Evolutionary conservation across 1,140 invertebrate species (phyloP).

Genomic region (Vanessa atalanta): DNA sequence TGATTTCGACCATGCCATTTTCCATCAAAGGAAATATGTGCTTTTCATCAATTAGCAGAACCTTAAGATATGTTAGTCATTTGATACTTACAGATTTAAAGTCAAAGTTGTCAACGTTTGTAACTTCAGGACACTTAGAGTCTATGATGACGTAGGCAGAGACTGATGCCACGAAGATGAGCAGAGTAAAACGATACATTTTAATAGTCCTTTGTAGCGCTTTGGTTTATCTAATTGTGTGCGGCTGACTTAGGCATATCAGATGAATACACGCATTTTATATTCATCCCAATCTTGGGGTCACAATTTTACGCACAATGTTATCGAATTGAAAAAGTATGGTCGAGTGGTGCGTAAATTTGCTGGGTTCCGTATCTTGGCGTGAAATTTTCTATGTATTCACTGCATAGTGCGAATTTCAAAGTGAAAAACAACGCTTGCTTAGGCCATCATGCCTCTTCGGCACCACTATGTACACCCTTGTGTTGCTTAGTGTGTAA

Average conservation of each 20-base stretch:
- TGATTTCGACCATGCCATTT: too few species aligned
- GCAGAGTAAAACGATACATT: background rate
- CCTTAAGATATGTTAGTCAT: background rate
- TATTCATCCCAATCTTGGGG: background rate
- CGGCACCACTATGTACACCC: too few species aligned
- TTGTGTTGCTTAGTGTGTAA: too few species aligned
- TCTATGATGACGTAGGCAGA: background rate
- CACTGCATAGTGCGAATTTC: too few species aligned
- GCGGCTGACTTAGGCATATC: background rate
- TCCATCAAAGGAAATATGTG: too few species aligned
- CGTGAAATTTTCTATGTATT: too few species aligned
- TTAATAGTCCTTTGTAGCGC: background rate
- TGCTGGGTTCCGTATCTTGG: background rate
- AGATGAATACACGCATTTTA: background rate
- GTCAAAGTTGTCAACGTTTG: slow-evolving; percentile 4
- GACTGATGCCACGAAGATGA: slow-evolving; percentile 8
- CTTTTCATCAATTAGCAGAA: too few species aligned
- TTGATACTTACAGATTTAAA: background rate
- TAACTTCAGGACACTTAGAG: slow-evolving; percentile 1
- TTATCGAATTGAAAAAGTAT: background rate
- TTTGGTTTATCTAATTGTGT: background rate
- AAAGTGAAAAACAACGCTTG: too few species aligned
- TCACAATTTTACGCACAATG: background rate
- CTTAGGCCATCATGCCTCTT: too few species aligned
- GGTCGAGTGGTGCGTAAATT: background rate